A percentile compares a stretch with the other conserved stretches of the same genome.
Conservation (phyloP, 2,113 vertebrate genomes). For the Larimichthys crocea region DNA sequence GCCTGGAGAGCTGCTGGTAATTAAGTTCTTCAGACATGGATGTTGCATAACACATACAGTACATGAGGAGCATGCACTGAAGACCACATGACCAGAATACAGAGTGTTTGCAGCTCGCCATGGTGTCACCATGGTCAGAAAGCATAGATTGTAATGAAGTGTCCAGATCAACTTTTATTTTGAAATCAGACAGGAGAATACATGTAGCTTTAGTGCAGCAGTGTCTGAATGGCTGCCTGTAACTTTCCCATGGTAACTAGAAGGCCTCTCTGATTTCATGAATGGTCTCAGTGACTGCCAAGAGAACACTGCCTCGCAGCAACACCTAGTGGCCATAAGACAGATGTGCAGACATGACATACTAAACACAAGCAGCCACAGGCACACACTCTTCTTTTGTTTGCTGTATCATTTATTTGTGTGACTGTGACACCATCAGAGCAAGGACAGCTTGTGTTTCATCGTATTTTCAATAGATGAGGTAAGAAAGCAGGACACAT, state of each 20-base stretch:
- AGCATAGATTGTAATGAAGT: not conserved
- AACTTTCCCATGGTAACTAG: constrained; percentile 63
- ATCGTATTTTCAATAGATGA: not conserved
- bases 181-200: not conserved
- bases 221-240: constrained; percentile 55
- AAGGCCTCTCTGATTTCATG: constrained; percentile 75
- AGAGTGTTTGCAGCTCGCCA: not conserved
- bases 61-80: constrained; percentile 22
- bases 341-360: constrained; percentile 11
- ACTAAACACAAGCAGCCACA: not conserved
- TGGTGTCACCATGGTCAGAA: not conserved
- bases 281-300: constrained; percentile 54
- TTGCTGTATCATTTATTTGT: not conserved
- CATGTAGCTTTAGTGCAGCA: constrained; percentile 9
- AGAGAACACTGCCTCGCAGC: constrained; percentile 25
- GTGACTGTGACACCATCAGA: not conserved
- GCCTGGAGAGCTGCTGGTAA: constrained; percentile 95
- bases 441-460: too few relatives aligned
- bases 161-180: not conserved
- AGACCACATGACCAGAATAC: constrained; percentile 19
- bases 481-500: not conserved
- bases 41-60: constrained; percentile 63
- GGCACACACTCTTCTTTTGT: not conserved
- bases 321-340: constrained; percentile 38
- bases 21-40: constrained; percentile 60